Percentiles rank a stretch among this genome's conserved stretches.
phyloP scores from a whole-genome alignment of 2,888 invertebrate species.

The Rhaphigaster nebulosa region DNA sequence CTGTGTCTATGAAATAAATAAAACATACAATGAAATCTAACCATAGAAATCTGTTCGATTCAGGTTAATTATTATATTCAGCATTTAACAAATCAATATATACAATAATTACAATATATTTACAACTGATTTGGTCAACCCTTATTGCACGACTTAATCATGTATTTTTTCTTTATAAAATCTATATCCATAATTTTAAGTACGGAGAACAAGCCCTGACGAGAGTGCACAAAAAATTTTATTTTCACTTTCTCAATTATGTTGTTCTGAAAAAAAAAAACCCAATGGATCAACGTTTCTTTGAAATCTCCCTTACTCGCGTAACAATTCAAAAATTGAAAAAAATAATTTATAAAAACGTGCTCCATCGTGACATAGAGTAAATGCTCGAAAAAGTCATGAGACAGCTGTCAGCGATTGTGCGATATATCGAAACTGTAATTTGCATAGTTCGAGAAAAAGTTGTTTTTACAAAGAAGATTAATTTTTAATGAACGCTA shows the following conservation, averaged over 20 bases:
- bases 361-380: no score
- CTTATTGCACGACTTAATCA: background rate
- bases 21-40: background rate
- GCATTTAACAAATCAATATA: slow-evolving; percentile 8
- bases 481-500: no score
- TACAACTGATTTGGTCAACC: slow-evolving; percentile 43
- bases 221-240: background rate
- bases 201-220: background rate
- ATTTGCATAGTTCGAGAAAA: no score
- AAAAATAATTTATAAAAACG: no score
- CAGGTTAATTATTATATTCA: background rate
- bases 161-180: background rate
- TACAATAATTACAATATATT: slow-evolving; percentile 50
- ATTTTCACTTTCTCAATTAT: background rate
- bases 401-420: no score
- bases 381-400: no score
- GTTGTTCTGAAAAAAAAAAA: background rate
- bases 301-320: no score
- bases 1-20: background rate
- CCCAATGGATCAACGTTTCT: background rate
- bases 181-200: background rate
- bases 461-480: no score
- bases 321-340: no score
- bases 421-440: no score
- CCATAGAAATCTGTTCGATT: background rate